Evolutionary conservation across 2,113 vertebrate genomes (phyloP).

Genomic region (Furnarius figulus): DNA sequence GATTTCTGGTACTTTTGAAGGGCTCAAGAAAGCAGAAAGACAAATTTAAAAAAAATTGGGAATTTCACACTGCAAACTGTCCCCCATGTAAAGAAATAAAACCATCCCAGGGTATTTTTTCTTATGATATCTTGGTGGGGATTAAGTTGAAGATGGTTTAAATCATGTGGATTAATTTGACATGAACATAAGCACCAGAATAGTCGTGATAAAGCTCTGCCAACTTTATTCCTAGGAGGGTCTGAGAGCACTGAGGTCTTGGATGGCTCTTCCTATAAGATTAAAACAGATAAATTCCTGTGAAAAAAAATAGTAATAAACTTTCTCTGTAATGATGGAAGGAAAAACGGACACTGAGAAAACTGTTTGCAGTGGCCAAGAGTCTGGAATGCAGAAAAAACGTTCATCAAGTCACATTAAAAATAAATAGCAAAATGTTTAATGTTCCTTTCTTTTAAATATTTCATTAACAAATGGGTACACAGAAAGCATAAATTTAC

Average conservation of each 20-base stretch:
- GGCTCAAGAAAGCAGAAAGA: background rate
- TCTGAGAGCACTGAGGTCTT: background rate
- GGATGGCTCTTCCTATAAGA: background rate
- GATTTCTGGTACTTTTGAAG: background rate
- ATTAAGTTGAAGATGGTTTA: background rate
- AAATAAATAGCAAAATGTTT: background rate
- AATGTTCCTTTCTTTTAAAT: background rate
- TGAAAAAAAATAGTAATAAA: background rate
- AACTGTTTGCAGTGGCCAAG: background rate
- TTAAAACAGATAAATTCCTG: background rate
- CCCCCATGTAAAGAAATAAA: background rate
- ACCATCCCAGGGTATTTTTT: background rate
- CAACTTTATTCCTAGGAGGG: background rate
- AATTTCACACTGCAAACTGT: background rate
- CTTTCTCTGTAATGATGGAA: background rate
- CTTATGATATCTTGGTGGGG: background rate
- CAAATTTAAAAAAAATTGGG: background rate
- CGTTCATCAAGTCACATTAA: background rate
- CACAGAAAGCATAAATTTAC: background rate
- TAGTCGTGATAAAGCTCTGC: background rate
- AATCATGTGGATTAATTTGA: background rate
- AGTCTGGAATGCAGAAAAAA: background rate
- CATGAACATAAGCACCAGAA: background rate
- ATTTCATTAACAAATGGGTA: background rate
- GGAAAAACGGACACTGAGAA: background rate